Base-by-base conservation (phyloP, 2,797 vertebrate species). In the Argentina silus region DNA sequence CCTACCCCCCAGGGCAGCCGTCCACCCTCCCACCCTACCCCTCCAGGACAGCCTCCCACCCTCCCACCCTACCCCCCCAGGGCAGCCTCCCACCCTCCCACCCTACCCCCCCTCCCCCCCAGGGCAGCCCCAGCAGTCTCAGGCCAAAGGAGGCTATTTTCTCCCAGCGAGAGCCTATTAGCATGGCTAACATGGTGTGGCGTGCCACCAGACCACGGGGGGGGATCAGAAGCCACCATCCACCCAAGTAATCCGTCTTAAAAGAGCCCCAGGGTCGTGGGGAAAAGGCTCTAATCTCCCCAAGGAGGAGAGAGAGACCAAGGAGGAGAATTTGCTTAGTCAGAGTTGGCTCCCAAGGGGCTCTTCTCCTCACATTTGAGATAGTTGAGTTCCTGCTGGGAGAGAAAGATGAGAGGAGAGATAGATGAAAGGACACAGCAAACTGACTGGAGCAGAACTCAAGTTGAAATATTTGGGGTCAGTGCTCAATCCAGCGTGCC, bases 161-260 rank as follows among this genome's bases (percentile, higher is more conserved):
- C 65, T 71, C 23, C 12, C 21, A 11, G 68, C 53, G 60, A 57
- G 56, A 61, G 45, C 76, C 69, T 62, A 70, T 74, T 76, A 69
- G 73, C 23, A 19, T 56, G 69, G 67, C 70, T 42, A 57, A 27
- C 15, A 4, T 6, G n/a, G 27, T 14, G 67, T 87, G 84, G 85
- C 84, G 86, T 88, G 85, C 85, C 80, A 85, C 82, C 72, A 50
- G 68, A 82, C 73, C 73, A 77, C 74, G 76, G 65, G 42, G 47
- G 74, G 47, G 74, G 77, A 88, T 90, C 86, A 88, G 84, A 85
- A 87, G 83, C 83, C 84, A 84, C 80, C 78, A 64, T 79, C 78
- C 73, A 80, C 81, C 80, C 72, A 70, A 56, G 72, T 91, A 91
- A 92, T 92, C 91, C 87, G 60, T 83, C 85, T 90, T 89, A 88